Conservation (phyloP, 2,888 invertebrate species). For the Hesperia comma region DNA sequence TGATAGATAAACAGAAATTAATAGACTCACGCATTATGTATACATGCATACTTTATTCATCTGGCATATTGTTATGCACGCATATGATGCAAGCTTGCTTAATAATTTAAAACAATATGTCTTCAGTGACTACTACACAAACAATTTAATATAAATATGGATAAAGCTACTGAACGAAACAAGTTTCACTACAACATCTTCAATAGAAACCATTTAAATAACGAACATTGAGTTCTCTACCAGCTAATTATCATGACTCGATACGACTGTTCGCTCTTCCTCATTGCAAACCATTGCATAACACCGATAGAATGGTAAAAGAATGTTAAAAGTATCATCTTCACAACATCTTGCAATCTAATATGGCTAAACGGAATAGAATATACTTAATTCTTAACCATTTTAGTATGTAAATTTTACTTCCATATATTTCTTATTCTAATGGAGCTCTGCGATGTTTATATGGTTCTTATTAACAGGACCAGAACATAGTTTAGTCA, state of each 20-base stretch:
- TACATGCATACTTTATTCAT: no score
- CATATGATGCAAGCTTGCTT: no score
- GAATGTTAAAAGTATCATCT: constrained; percentile 15
- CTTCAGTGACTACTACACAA: background rate
- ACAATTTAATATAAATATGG: constrained; percentile 9
- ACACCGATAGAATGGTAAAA: constrained; percentile 8
- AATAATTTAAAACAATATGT: no score
- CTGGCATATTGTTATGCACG: no score
- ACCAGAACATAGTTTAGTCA: no score
- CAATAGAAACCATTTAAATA: constrained; percentile 43
- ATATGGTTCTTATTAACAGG: no score
- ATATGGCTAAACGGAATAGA: constrained; percentile 27
- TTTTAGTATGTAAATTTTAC: constrained; percentile 17
- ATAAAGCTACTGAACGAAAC: background rate
- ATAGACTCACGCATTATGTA: no score
- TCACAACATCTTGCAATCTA: constrained; percentile 10
- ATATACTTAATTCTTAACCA: constrained; percentile 3
- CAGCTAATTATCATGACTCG: constrained; percentile 26
- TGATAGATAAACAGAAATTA: no score
- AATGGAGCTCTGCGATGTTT: no score
- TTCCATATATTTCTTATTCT: constrained; percentile 11
- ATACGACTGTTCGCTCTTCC: constrained; percentile 40
- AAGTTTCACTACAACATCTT: constrained; percentile 34
- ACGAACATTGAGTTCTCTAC: constrained; percentile 36
- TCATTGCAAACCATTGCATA: constrained; percentile 42